These are phyloP conservation scores for Bolinopsis microptera DNA, from an alignment of 37 sponge, comb jelly and placozoan species.

Conservation along the genomic window DNA sequence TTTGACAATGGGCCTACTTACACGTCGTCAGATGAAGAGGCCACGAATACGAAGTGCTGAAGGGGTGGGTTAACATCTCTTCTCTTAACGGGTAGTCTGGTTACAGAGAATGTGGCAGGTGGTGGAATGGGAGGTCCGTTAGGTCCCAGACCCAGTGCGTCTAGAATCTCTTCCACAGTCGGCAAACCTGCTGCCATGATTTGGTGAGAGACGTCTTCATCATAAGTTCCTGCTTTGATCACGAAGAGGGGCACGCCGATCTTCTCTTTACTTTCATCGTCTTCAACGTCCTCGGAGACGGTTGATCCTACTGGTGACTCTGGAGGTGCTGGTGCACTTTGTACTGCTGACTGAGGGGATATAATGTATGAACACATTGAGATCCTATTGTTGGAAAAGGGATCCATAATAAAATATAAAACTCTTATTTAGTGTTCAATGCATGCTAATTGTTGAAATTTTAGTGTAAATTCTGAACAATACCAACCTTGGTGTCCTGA, in stretches of 20 bases:
- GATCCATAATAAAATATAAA: too few relatives aligned
- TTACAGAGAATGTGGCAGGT: constrained; percentile 79
- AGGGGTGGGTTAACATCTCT: constrained; percentile 30
- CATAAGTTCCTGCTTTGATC: constrained; percentile 59
- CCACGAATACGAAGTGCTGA: constrained; percentile 71
- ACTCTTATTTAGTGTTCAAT: too few relatives aligned
- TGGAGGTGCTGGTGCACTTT: constrained; percentile 42
- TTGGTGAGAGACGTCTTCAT: constrained; percentile 61
- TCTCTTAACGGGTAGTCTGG: constrained; percentile 75
- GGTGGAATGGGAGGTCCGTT: constrained; percentile 81
- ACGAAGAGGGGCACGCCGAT: constrained; percentile 81
- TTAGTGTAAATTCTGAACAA: too few relatives aligned
- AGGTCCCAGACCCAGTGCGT: constrained; percentile 83
- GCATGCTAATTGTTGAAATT: too few relatives aligned
- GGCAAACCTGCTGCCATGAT: constrained; percentile 72
- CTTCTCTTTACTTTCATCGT: constrained; percentile 75
- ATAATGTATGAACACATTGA: neutral
- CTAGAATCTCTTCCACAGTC: constrained; percentile 75
- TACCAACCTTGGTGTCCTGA: constrained; percentile 40
- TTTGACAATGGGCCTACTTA: too few relatives aligned
- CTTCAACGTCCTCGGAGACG: neutral
- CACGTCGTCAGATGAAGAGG: constrained; percentile 80
- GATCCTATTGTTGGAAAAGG: neutral
- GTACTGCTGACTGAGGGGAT: constrained; percentile 4
- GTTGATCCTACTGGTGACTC: neutral